Base-by-base conservation (phyloP, 2,797 vertebrate species). In the Sciaenops ocellatus region DNA sequence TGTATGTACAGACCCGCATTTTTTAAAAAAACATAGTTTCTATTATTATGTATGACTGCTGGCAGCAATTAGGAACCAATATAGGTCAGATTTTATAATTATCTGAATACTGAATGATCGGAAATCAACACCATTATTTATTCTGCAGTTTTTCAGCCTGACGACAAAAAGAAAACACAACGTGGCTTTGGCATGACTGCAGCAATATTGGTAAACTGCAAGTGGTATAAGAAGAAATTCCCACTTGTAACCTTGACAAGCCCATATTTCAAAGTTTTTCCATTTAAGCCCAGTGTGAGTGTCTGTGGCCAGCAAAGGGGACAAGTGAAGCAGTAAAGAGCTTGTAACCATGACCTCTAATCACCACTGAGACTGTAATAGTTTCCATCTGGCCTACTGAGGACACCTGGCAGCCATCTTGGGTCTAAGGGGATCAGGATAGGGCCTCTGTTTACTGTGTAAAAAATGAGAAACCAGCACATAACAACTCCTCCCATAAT, bases 391-490 rank as follows among this genome's bases (percentile, higher is more conserved):
- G 95, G 84, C 90, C 71, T 22, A 79, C 66, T 73, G 70, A 50
- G 90, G 89, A 91, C 94, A 93, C 87, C 87, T 95, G 93, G 87
- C 83, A 93, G 89, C 90, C 90, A 92, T 91, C 86, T 92, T 90
- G 85, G 89, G 73, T 82, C 80, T 83, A 83, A 90, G 84, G 84
- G 70, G 66, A 84, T 80, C 73, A 82, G 71, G 63, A 85, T 22
- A 83, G 73, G 41, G 79, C 74, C 71, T 75, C 66, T 82, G 69
- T 91, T 92, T 89, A 89, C 79, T 61, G 73, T 73, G 78, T 85
- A 78, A 87, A 87, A 38, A 88, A 90, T 67, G 70, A 89, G 69
- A 85, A 85, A 90, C 50, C 61, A 63, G 69, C 38, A 38, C 76
- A 84, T 64, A 76, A 73, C 75, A 69, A 48, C 70, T 84, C 61